Evolutionary conservation across 2,113 vertebrate species (phyloP).

Genomic region (Aspidoscelis tigris): DNA sequence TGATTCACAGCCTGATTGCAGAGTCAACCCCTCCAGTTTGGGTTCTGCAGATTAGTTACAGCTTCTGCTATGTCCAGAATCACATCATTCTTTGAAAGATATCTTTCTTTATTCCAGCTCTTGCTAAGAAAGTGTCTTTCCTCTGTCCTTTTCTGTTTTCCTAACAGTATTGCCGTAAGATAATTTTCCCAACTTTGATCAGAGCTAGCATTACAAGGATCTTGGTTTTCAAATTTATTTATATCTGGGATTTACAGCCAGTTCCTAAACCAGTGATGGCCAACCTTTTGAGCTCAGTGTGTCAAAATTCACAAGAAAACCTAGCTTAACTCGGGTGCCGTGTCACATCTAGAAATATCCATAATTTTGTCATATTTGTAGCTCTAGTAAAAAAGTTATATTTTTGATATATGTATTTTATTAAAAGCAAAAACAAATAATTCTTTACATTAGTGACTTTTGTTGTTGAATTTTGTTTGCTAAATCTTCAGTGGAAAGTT

Average conservation of each 20-base stretch:
- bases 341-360: too few relatives aligned
- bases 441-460: too few relatives aligned
- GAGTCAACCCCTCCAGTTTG: constrained; percentile 4
- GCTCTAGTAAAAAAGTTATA: too few relatives aligned
- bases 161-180: constrained; percentile 1
- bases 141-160: constrained; percentile 1
- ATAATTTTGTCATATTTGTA: too few relatives aligned
- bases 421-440: too few relatives aligned
- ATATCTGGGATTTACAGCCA: neutral
- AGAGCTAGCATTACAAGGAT: neutral
- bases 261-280: neutral
- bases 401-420: too few relatives aligned
- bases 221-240: neutral
- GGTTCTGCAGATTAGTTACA: constrained; percentile 24
- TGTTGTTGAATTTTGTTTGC: too few relatives aligned
- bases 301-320: too few relatives aligned
- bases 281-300: too few relatives aligned
- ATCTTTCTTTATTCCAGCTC: constrained; percentile 6
- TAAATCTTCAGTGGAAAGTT: too few relatives aligned
- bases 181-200: neutral
- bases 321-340: too few relatives aligned
- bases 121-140: neutral
- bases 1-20: constrained; percentile 17
- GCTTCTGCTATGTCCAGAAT: constrained; percentile 13
- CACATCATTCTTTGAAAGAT: constrained; percentile 18